These are phyloP conservation scores for Enteromius unitaeniatus DNA, from an alignment of 2,797 vertebrate genomes.

Conservation along the genomic window DNA sequence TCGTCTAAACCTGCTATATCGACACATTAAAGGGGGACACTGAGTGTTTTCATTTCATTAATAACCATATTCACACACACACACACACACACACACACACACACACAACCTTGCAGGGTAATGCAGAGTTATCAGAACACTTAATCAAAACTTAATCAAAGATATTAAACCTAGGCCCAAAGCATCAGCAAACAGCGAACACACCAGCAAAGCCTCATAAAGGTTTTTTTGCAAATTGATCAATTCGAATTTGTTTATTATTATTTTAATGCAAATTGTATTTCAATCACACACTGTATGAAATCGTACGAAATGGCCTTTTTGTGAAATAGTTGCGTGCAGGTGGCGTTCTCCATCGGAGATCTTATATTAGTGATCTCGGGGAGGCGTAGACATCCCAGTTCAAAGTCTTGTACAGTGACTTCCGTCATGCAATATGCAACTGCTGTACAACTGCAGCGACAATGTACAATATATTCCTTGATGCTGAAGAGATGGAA, in stretches of 20 bases:
- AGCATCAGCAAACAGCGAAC: background rate
- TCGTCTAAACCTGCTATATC: conserved; percentile 16
- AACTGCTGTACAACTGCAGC: background rate
- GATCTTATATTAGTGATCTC: background rate
- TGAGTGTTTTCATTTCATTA: background rate
- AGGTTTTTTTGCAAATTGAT: background rate
- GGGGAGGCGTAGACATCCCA: background rate
- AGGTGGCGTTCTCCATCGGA: background rate
- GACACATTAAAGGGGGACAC: background rate
- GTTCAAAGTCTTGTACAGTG: background rate
- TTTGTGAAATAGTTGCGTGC: background rate
- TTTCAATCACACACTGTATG: background rate
- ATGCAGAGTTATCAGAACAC: background rate
- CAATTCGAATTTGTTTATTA: background rate
- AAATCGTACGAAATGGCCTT: too few relatives aligned
- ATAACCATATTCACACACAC: background rate
- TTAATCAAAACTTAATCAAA: too few relatives aligned
- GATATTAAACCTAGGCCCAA: background rate
- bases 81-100: background rate
- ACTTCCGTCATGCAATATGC: background rate
- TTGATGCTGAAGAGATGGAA: background rate
- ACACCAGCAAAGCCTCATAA: background rate
- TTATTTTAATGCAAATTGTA: background rate
- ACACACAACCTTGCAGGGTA: background rate
- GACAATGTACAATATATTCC: background rate